Evolutionary conservation across 2,797 vertebrate species (phyloP).

Genomic region (Leucoraja ocellata): DNA sequence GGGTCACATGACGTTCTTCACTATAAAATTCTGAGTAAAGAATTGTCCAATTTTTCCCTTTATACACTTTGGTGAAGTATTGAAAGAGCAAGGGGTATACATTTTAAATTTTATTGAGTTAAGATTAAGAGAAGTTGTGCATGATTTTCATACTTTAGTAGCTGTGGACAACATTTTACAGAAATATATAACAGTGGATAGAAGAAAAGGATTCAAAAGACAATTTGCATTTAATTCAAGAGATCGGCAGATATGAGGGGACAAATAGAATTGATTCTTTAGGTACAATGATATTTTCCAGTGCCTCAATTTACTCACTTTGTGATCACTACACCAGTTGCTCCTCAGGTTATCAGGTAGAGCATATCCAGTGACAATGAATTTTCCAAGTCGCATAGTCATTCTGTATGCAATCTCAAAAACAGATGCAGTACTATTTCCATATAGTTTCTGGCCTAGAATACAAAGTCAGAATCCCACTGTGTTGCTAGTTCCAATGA

Average conservation of each 20-base stretch:
- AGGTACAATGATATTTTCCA: not conserved
- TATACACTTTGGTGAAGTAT: not conserved
- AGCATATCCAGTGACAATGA: not conserved
- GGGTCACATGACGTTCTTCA: not conserved
- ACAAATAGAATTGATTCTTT: not conserved
- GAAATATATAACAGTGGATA: not conserved
- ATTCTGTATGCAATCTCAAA: not conserved
- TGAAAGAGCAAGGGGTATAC: not conserved
- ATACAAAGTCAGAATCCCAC: not conserved
- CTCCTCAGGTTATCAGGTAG: not conserved
- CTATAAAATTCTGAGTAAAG: not conserved
- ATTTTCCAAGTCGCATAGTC: not conserved
- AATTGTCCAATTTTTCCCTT: not conserved
- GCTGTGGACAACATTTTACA: not conserved
- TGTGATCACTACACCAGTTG: not conserved
- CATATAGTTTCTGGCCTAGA: not conserved
- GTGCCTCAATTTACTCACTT: not conserved
- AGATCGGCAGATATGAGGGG: not conserved
- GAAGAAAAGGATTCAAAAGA: not conserved
- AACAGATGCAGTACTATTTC: not conserved
- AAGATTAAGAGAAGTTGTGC: not conserved
- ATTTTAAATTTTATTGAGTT: not conserved
- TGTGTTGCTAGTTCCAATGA: not conserved
- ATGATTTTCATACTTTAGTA: not conserved
- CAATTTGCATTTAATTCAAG: not conserved